Evolutionary conservation across 2,113 vertebrate species (phyloP), one percentile per base, ranked within the genome.

Genomic region (Pseudonaja textilis): DNA sequence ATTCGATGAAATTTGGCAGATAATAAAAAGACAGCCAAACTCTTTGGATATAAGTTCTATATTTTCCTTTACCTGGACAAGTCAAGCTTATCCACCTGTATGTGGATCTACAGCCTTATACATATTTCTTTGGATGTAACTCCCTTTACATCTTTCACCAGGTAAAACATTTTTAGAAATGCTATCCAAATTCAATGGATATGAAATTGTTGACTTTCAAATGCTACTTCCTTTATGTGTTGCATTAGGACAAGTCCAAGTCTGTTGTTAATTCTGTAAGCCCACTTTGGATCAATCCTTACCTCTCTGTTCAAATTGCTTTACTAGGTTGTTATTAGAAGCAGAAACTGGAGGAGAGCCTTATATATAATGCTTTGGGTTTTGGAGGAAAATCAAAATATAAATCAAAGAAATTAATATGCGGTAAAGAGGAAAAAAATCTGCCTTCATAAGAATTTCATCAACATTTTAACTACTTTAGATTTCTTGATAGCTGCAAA

Each of bases 41-140:
- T 92, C 91, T 87, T n/a, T 74, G 29, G 91, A 90, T 94, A 93
- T 94, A 52, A 52, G 93, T 95, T 89, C 89, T 94, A 91, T 91
- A 87, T 94, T 92, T 92, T 94, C 22, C 92, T 94, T 34, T 8
- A 81, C 94, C 89, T 87, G 94, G 93, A 93, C 95, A 93, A 93
- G 90, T 92, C 90, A 92, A 52, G 87, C 87, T 45, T 64, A 93
- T 87, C 14, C n/a, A n/a, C n/a, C 42, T 91, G 42, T 34, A 10
- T 23, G 22, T 86, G 20, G 57, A 42, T 52, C 54, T 86, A 29
- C 6, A 85, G 57, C 45, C 14, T 39, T 45, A 39, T 34, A 69
- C 29, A 69, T 69, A 69, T 29, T 69, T 69, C 64, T 1, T 34
- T 69, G 29, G 29, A 34, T 4, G 23, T 85, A 50, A 64, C 2